These are phyloP conservation scores for Oryctes rhinoceros DNA, from an alignment of 1,140 invertebrate species.

Conservation along the genomic window DNA sequence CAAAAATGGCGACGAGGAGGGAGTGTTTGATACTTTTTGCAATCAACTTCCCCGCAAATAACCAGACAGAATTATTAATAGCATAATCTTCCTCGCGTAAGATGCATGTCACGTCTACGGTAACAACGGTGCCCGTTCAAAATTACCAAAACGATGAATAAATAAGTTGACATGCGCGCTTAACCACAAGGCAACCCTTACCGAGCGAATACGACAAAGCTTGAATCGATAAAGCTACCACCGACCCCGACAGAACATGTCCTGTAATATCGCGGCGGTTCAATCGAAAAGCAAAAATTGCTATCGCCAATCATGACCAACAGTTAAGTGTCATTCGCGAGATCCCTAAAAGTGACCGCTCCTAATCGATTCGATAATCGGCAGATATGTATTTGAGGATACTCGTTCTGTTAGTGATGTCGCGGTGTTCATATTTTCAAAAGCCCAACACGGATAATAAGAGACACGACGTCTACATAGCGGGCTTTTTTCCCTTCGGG, in stretches of 20 bases:
- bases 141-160: slow-evolving; percentile 32
- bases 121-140: neutral
- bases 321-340: neutral
- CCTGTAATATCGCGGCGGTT: neutral
- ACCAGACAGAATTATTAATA: no score
- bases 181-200: neutral
- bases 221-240: slow-evolving; percentile 27
- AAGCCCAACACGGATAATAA: slow-evolving; percentile 67
- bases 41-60: no score
- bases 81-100: no score
- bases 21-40: no score
- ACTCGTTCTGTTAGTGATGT: slow-evolving; percentile 41
- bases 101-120: neutral
- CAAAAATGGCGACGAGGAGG: no score
- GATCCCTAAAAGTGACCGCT: neutral
- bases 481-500: slow-evolving; percentile 89
- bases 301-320: slow-evolving; percentile 9
- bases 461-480: slow-evolving; percentile 83
- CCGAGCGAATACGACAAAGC: neutral
- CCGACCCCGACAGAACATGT: slow-evolving; percentile 28
- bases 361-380: neutral
- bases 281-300: slow-evolving; percentile 2
- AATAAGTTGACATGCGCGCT: slow-evolving; percentile 20
- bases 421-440: slow-evolving; percentile 55
- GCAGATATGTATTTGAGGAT: neutral